phyloP scores from a whole-genome alignment of 2,888 invertebrate genomes.

The Apoda limacodes region DNA sequence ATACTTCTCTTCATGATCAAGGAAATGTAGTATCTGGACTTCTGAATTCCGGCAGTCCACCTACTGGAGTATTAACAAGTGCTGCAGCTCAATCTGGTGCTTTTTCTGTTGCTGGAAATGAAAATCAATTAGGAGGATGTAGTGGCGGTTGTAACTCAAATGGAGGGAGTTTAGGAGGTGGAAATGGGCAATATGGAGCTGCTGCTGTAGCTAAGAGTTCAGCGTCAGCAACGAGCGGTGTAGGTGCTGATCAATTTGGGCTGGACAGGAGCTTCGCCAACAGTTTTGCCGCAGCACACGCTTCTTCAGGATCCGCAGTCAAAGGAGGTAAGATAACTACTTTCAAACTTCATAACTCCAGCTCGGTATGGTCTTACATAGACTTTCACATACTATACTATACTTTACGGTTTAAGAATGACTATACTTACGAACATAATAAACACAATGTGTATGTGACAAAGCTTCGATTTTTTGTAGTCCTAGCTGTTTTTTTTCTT shows the following conservation, averaged over 20 bases:
- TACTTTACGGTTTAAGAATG: no score
- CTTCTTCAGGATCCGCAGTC: conserved; percentile 38
- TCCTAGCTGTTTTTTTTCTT: no score
- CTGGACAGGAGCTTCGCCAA: conserved; percentile 38
- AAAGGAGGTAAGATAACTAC: conserved; percentile 45
- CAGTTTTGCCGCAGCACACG: conserved; percentile 46
- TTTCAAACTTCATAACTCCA: no score
- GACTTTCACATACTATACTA: no score
- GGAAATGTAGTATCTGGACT: no score
- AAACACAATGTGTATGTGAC: conserved; percentile 23
- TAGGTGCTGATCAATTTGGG: conserved; percentile 21
- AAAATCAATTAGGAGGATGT: conserved; percentile 15
- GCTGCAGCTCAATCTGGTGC: conserved; percentile 29
- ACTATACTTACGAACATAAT: no score
- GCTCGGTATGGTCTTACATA: no score
- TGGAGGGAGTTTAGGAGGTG: conserved; percentile 16
- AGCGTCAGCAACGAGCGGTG: conserved; percentile 32
- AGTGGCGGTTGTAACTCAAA: conserved; percentile 3
- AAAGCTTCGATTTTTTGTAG: conserved; percentile 25
- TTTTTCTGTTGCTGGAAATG: conserved; percentile 22
- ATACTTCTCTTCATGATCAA: no score
- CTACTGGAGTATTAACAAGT: conserved; percentile 27
- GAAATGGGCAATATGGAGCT: conserved; percentile 20
- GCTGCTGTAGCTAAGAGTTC: conserved; percentile 35
- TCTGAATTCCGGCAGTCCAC: no score